phyloP scores from a whole-genome alignment of 2,888 invertebrate species.

The Prenolepis imparis region DNA sequence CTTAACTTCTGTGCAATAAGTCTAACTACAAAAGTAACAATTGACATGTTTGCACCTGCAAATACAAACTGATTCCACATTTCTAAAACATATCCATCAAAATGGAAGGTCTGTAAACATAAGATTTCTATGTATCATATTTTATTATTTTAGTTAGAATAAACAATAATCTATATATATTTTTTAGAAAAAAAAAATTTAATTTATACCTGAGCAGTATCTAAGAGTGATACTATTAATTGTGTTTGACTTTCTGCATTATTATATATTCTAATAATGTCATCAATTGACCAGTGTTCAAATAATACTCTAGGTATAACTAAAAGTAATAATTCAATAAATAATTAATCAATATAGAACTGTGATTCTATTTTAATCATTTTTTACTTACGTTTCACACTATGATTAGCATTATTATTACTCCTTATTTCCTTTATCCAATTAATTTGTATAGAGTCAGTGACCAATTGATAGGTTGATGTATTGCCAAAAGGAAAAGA shows the following conservation, averaged over 20 bases:
- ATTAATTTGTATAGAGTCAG: constrained; percentile 94
- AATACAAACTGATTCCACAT: constrained; percentile 94
- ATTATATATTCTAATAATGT: constrained; percentile 91
- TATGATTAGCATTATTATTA: constrained; percentile 87
- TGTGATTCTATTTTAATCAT: background rate
- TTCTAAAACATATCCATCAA: constrained; percentile 97
- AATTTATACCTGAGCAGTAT: constrained; percentile 85
- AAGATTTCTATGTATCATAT: constrained; percentile 89
- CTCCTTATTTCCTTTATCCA: constrained; percentile 93
- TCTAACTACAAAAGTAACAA: constrained; percentile 89
- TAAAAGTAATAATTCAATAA: constrained; percentile 85
- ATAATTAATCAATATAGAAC: background rate
- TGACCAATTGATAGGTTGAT: constrained; percentile 89
- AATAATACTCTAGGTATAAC: constrained; percentile 96
- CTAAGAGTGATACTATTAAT: constrained; percentile 90
- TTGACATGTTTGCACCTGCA: constrained; percentile 88
- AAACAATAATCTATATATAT: constrained; percentile 14
- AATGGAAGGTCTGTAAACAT: constrained; percentile 91
- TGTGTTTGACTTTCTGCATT: constrained; percentile 90
- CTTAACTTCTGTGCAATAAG: constrained; percentile 88
- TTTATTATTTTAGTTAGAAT: constrained; percentile 18
- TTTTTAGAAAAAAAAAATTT: background rate
- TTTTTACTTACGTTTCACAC: constrained; percentile 88
- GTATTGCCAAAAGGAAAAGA: constrained; percentile 91
- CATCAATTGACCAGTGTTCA: constrained; percentile 93